Evolutionary conservation across 2,888 invertebrate species (phyloP), one percentile per base, ranked within the genome.

Genomic region (Lasioglossum pauxillum): DNA sequence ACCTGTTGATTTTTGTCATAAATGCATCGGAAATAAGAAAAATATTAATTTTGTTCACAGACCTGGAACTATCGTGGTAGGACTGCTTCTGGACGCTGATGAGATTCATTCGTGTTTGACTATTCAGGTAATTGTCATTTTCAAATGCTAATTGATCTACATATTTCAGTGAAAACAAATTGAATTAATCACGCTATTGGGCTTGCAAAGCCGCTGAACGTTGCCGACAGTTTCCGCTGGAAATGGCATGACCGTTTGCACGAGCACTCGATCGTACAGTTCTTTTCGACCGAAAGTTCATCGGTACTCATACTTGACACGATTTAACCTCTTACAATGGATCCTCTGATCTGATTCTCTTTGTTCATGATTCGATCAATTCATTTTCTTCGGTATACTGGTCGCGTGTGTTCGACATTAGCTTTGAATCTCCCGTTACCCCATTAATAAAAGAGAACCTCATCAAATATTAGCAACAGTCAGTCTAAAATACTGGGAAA

Each of bases 331-430:
- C 67, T 67, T 27, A 7, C 41, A 53, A 74, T 72, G 31, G 53
- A 69, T 23, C 69, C 71, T 67, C 41, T 64, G 71, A 77, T 82
- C 60, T 72, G 78, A 35, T 81, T 80, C 82, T 23, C 69, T 44
- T 38, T 19, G 75, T 41, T 71, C 69, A 41, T 84, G 80, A 75
- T 80, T 86, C 72, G 57, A 77, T 72, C 67, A 80, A 76, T 64
- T 64, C 31, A 64, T 64, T 64, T 84, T 35, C 46, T 31, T 67
- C 60, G 60, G 64, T 67, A 78, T 67, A 72, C 57, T 19, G 78
- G 77, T 83, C 87, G 84, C 38, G 44, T 38, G 41, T 38, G 67
- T 78, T n/a, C n/a, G 57, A 57, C 57, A 57, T n/a, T 10, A n/a
- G 8, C 57, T n/a, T 57, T n/a, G 57, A 57, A n/a, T 57, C 16